These are phyloP conservation scores for Eleutherodactylus coqui DNA, from an alignment of 2,797 vertebrate genomes.

Conservation along the genomic window DNA sequence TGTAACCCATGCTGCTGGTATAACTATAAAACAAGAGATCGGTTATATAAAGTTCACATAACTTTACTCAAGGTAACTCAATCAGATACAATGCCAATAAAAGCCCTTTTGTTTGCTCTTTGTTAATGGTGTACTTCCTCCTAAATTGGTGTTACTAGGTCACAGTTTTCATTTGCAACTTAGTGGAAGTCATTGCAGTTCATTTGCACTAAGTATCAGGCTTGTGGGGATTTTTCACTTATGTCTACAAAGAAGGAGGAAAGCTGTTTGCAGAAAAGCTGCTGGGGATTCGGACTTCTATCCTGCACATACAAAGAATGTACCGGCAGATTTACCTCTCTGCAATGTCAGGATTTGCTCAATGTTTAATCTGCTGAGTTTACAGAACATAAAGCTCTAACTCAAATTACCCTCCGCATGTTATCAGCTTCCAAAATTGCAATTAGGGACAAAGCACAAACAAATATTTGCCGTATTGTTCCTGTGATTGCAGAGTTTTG, in stretches of 20 bases:
- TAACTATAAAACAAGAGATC: background rate
- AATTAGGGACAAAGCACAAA: constrained; percentile 51
- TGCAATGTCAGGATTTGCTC: constrained; percentile 32
- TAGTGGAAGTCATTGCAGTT: constrained; percentile 51
- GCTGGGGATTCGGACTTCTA: constrained; percentile 43
- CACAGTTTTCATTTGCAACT: constrained; percentile 63
- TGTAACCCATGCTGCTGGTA: background rate
- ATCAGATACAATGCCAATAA: constrained; percentile 34
- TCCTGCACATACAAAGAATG: constrained; percentile 41
- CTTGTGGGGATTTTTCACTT: constrained; percentile 53
- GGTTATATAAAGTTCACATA: background rate
- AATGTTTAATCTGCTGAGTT: constrained; percentile 57
- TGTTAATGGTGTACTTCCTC: constrained; percentile 55
- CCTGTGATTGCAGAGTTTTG: background rate
- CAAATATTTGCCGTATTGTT: constrained; percentile 37
- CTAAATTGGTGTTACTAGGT: constrained; percentile 44
- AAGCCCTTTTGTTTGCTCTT: constrained; percentile 34
- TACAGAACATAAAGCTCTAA: constrained; percentile 28
- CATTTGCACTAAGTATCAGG: constrained; percentile 60
- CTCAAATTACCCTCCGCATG: constrained; percentile 16
- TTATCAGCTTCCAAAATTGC: constrained; percentile 38
- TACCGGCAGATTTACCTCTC: constrained; percentile 34
- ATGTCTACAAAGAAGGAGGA: constrained; percentile 56
- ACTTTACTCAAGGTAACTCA: constrained; percentile 46
- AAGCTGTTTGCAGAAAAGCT: constrained; percentile 60